Evolutionary conservation across 2,113 vertebrate genomes (phyloP), one percentile per base, ranked within the genome.

Genomic region (Nibea albiflora): DNA sequence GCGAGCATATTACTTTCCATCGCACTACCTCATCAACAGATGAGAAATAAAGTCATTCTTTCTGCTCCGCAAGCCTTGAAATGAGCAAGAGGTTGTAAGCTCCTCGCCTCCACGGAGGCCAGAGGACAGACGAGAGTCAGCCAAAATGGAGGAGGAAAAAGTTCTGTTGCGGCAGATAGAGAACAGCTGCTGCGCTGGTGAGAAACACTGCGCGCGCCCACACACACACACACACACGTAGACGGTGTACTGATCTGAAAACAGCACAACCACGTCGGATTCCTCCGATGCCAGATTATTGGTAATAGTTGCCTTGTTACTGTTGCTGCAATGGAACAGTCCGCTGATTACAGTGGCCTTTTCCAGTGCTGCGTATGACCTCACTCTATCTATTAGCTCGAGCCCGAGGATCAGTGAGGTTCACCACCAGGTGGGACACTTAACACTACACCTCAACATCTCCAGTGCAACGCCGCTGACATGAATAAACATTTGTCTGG

Each of bases 351-450:
- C 17, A 64, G 39, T 31, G 0, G 35, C 52, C 50, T 52, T 85
- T 85, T 88, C 63, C 62, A 35, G 44, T 17, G 10, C 60, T 56
- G 57, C 24, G 39, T 50, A 42, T 80, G 84, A 88, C 20, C 64
- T 89, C 82, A 78, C 24, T 52, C 24, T 11, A 24, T 67, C 65
- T n/a, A 53, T 44, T 50, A 66, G 47, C 47, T 65, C 9, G 3
- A 53, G 53, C 54, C 62, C 35, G 66, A 63, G 49, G 56, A 74
- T 74, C 72, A 28, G 75, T 8, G 11, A 72, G 60, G 26, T 88
- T 85, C 83, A 74, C 85, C 69, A 78, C 76, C 73, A 89, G 87
- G 80, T 85, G 90, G 85, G 80, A 89, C 75, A 84, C 76, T 80
- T 88, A 26, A 77, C 86, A 86, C 86, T 44, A 19, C 65, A 31